Conservation (phyloP, 2,888 invertebrate genomes). For the Beris morrisii region DNA sequence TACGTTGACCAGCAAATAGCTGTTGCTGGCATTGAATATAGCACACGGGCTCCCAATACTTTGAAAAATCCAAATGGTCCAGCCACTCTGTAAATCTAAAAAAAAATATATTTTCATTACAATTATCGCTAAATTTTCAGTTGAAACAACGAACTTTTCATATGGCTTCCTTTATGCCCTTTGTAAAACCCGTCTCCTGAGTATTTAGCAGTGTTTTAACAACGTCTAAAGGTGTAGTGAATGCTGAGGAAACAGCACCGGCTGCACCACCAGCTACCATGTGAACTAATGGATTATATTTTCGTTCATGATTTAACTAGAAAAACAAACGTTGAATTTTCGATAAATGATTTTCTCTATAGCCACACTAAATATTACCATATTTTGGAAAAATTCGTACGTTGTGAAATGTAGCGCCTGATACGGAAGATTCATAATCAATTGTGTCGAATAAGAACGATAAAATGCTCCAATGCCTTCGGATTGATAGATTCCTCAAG, state of each 20-base stretch:
- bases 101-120: background rate
- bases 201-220: slow-evolving; percentile 97
- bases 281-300: slow-evolving; percentile 90
- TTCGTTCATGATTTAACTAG: slow-evolving; percentile 68
- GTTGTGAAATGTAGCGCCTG: slow-evolving; percentile 92
- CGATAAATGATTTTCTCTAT: slow-evolving; percentile 7
- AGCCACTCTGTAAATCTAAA: slow-evolving; percentile 61
- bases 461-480: slow-evolving; percentile 91
- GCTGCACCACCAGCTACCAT: slow-evolving; percentile 82
- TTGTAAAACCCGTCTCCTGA: slow-evolving; percentile 70
- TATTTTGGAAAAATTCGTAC: slow-evolving; percentile 79
- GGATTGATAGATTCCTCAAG: slow-evolving; percentile 71
- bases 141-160: slow-evolving; percentile 49
- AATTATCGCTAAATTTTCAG: background rate
- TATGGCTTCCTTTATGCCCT: slow-evolving; percentile 79
- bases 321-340: slow-evolving; percentile 24
- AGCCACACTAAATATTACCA: slow-evolving; percentile 45
- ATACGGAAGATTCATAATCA: slow-evolving; percentile 98
- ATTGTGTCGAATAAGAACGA: slow-evolving; percentile 88
- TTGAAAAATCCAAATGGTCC: slow-evolving; percentile 84
- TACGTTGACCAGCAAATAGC: slow-evolving; percentile 99
- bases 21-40: slow-evolving; percentile 97
- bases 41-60: slow-evolving; percentile 84
- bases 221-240: slow-evolving; percentile 95
- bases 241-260: slow-evolving; percentile 90